Evolutionary conservation across 2,797 vertebrate genomes (phyloP), one percentile per base, ranked within the genome.

Genomic region (Aeoliscus strigatus): DNA sequence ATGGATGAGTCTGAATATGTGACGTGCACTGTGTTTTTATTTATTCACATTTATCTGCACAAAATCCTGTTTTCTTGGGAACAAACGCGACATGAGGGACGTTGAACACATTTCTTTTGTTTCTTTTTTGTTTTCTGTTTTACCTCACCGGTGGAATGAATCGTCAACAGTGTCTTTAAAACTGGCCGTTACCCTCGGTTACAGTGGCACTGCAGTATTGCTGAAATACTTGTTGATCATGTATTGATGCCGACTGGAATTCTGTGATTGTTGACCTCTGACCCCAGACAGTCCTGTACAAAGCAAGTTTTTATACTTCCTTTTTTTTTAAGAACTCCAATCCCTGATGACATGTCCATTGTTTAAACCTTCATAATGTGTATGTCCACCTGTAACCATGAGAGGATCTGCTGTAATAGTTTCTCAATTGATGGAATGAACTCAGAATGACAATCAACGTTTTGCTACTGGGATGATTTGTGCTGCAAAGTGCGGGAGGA

Each of bases 401-500:
- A 9, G 14, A 9, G 14, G 51, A 16, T 39, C 39, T 42, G 11
- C n/a, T 16, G n/a, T n/a, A n/a, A n/a, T n/a, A 28, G 14, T 33
- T 58, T 16, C 58, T 29, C 14, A 45, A 54, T 11, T 54, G 16
- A n/a, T 21, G 4, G n/a, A 49, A 46, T 21, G 18, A 21, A 3
- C 18, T 21, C 18, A 21, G 18, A 51, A 43, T 84, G 90, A 90
- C 88, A 89, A 88, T 89, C 84, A 46, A 2, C 66, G 9, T 77
- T 68, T 60, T 64, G 44, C 70, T 71, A 63, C 75, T 86, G 79
- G 84, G 75, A 76, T 75, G 57, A 79, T 80, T 85, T 88, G 75
- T 80, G 83, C 86, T 87, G 53, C 56, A 52, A 49, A 61, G 47
- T 11, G 25, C n/a, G n/a, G n/a, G n/a, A n/a, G n/a, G n/a, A n/a